Conservation (phyloP, 2,113 vertebrate species). For the Tragelaphus buxtoni region DNA sequence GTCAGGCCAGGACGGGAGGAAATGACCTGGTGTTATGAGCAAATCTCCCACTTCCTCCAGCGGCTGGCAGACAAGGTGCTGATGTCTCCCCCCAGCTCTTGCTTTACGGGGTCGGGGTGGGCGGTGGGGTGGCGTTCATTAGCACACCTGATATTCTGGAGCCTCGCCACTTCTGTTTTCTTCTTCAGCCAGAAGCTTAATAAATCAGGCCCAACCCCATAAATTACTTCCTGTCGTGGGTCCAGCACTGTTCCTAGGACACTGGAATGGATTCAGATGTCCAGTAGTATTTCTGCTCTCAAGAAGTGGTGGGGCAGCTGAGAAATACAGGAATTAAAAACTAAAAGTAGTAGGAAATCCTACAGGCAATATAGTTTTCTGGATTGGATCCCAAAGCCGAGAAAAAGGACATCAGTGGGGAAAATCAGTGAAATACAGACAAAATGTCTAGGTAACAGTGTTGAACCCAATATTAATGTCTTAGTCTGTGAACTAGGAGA, state of each 20-base stretch:
- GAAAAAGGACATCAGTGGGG: neutral
- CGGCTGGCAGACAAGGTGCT: constrained; percentile 69
- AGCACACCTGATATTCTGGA: constrained; percentile 58
- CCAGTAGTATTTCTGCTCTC: neutral
- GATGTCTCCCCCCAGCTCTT: constrained; percentile 2
- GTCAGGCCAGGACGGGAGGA: constrained; percentile 51
- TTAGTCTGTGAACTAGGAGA: neutral
- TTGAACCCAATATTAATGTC: neutral
- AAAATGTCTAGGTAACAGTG: neutral
- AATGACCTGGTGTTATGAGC: constrained; percentile 64
- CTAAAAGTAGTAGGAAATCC: no score
- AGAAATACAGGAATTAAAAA: neutral
- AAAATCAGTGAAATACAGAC: neutral
- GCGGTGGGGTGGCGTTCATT: constrained; percentile 47
- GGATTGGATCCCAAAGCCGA: neutral
- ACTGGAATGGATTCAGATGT: neutral
- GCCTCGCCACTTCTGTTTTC: constrained; percentile 40
- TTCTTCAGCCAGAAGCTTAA: neutral
- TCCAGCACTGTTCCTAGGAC: neutral
- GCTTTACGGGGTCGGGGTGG: constrained; percentile 17
- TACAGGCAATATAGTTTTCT: rapidly evolving
- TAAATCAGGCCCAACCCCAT: neutral
- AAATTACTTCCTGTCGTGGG: rapidly evolving
- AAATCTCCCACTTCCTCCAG: constrained; percentile 72
- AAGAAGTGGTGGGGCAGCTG: rapidly evolving